Evolutionary conservation across 2,888 invertebrate genomes (phyloP), one percentile per base, ranked within the genome.

Genomic region (Bellardia pandia): DNA sequence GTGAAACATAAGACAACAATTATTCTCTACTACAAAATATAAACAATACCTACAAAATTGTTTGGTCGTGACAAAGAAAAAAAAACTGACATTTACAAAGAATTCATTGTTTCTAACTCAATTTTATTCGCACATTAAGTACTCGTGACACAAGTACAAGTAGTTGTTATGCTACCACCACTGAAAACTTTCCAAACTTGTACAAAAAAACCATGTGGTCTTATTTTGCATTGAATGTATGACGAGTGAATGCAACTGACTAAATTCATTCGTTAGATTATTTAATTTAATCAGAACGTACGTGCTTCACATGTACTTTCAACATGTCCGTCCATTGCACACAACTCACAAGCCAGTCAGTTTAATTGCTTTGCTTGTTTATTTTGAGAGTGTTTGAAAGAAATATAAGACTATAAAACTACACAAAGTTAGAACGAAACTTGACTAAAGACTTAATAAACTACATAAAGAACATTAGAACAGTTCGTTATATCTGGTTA

Each of bases 301-400:
- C 79, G 79, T 80, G 79, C 79, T 64, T 80, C 23, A 80, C 71
- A 72, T 42, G 72, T 71, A 53, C 40, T 80, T 80, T 72, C 42
- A 14, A 14, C 58, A 16, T 51, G 33, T 14, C 23, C 45, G 5
- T 68, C 45, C 0, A 6, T 3, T n/a, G 16, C 66, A 23, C 30
- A 60, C 14, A 60, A 33, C 33, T 62, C 30, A 5, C 2, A 23
- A 74, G 40, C 14, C 60, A 53, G 6, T 7, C 53, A 16, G 53
- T 5, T 7, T 16, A 16, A 8, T 16, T 16, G 53, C 16, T 16
- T 53, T 53, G 53, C 16, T 6, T 53, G 53, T 53, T 16, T 64
- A 64, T 64, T n/a, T 16, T 9, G 45, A 45, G 13, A 45, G 9
- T 13, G 9, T 45, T 45, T 37, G 5, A 37, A 37, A 6, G 6